Conservation (phyloP, 1,140 invertebrate species). For the Acarapis woodi region DNA sequence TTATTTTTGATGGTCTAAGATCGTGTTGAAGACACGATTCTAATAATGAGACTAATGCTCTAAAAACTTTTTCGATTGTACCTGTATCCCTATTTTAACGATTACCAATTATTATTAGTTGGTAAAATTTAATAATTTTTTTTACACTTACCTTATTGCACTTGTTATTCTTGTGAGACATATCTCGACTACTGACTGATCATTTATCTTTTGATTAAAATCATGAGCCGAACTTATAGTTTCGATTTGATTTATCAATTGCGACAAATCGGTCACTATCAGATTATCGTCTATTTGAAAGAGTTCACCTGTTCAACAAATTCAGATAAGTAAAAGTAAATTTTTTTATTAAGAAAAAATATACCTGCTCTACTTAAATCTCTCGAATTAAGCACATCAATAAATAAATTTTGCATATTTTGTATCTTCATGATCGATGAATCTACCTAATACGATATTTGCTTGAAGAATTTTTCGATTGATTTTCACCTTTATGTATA, state of each 20-base stretch:
- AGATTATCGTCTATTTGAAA: slow-evolving; percentile 55
- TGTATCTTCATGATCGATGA: too few species aligned
- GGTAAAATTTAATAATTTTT: not conserved
- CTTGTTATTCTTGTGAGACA: slow-evolving; percentile 60
- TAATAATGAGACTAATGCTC: slow-evolving; percentile 44
- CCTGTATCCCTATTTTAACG: slow-evolving; percentile 37
- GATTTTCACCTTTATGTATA: too few species aligned
- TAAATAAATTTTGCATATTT: slow-evolving; percentile 59
- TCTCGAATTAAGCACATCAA: slow-evolving; percentile 48
- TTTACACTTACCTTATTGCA: slow-evolving; percentile 30
- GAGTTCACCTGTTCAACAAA: slow-evolving; percentile 53
- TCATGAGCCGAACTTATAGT: slow-evolving; percentile 44
- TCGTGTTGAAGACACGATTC: slow-evolving; percentile 64
- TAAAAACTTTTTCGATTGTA: slow-evolving; percentile 51
- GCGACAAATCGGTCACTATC: slow-evolving; percentile 52
- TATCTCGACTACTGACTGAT: slow-evolving; percentile 75
- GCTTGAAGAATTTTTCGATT: too few species aligned
- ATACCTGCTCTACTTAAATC: slow-evolving; percentile 60
- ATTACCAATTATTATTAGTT: not conserved
- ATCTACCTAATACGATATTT: too few species aligned
- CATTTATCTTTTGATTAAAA: slow-evolving; percentile 54
- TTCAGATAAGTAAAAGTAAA: too few species aligned
- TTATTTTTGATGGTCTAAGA: slow-evolving; percentile 38
- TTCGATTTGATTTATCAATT: slow-evolving; percentile 43
- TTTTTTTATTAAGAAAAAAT: too few species aligned